Evolutionary conservation across 1,140 invertebrate species (phyloP).

Genomic region (Apocrypta bakeri): DNA sequence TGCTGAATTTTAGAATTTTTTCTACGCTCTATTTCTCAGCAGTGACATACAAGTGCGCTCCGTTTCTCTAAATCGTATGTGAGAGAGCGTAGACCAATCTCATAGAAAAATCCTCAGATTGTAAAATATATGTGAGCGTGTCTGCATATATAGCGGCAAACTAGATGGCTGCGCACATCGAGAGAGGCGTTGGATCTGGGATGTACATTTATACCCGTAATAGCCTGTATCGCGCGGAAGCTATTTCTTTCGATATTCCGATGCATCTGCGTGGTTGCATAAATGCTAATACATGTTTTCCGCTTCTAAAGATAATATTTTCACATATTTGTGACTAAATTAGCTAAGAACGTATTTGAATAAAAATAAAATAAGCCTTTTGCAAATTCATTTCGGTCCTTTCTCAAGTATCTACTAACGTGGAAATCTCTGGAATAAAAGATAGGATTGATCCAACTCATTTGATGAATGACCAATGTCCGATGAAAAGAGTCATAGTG

Average conservation of each 20-base stretch:
- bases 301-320: too few relatives aligned
- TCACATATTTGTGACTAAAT: too few relatives aligned
- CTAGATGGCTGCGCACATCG: background rate
- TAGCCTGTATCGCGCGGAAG: background rate
- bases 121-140: conserved; percentile 8
- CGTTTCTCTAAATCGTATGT: background rate
- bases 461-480: conserved; percentile 5
- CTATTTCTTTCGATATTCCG: conserved; percentile 30
- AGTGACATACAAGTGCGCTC: background rate
- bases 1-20: background rate
- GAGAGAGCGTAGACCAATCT: background rate
- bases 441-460: background rate
- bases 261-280: conserved; percentile 2
- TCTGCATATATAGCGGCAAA: background rate
- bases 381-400: too few relatives aligned
- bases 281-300: conserved; percentile 38
- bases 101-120: conserved; percentile 23
- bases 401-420: too few relatives aligned
- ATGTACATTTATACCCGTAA: background rate
- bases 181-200: background rate
- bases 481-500: background rate
- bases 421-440: background rate
- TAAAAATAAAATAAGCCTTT: too few relatives aligned
- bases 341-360: too few relatives aligned
- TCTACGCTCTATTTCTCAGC: background rate